Evolutionary conservation across 2,888 invertebrate species (phyloP), one percentile per base, ranked within the genome.

Genomic region (Mylabris sibirica): DNA sequence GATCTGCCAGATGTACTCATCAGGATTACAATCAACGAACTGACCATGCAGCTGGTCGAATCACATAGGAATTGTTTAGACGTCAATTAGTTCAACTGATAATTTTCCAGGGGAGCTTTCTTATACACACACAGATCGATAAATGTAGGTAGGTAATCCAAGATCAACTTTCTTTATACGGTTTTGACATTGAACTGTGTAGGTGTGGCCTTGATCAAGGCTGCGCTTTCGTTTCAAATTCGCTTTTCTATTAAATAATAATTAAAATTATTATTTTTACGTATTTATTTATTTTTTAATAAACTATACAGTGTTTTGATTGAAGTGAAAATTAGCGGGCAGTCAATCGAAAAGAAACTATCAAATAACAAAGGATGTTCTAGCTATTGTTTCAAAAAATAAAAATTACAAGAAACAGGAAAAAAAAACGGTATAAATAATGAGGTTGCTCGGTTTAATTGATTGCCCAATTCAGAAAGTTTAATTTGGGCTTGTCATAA

Each of bases 1-100:
- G 81, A 77, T 74, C 75, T 76, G 81, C 81, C 82, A 82, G 82
- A 82, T 82, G 82, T 81, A 81, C 80, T 80, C 81, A 80, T 82
- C 79, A 81, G 76, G 75, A 76, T 74, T 73, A 77, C 78, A 81
- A 81, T 81, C 81, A 80, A 81, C 79, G 81, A 77, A 75, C 72
- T 78, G 82, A 77, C 82, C 82, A 82, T 81, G n/a, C n/a, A n/a
- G n/a, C 80, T 82, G 82, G 77, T 76, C 73, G 68, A 53, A 53
- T 80, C 80, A 44, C 70, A 70, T 65, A 67, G 65, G 64, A 57
- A 60, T 65, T 68, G 59, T 35, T 38, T 20, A 12, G 24, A 22
- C 22, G 17, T 22, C 22, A 53, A 53, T 53, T 53, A 53, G 53
- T 60, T n/a, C 53, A 17, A 20, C 30, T 20, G 26, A 24, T 60